These are phyloP conservation scores for Acanthosepion esculentum DNA, from an alignment of 2,888 invertebrate species.

Conservation along the genomic window DNA sequence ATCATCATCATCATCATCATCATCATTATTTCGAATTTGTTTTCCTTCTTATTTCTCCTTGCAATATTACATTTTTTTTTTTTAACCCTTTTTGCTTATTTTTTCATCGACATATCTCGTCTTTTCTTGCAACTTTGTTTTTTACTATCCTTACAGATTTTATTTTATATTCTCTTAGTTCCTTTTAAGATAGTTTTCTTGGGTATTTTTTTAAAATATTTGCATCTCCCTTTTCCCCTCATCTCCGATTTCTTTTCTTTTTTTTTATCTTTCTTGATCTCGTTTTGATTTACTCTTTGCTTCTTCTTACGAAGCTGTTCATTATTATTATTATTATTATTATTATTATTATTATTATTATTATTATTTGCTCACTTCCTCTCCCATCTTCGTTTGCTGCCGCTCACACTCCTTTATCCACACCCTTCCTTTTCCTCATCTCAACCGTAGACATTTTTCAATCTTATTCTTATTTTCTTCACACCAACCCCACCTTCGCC, in stretches of 20 bases:
- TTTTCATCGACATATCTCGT: neutral
- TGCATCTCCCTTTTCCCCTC: neutral
- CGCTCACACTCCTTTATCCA: too few species aligned
- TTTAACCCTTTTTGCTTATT: neutral
- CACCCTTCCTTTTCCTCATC: neutral
- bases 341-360: slow-evolving; percentile 33
- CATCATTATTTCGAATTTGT: neutral
- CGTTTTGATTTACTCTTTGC: neutral
- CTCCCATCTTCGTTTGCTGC: neutral
- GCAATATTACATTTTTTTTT: too few species aligned
- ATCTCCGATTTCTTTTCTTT: neutral
- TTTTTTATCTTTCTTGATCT: neutral
- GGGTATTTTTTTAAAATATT: neutral
- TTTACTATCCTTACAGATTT: neutral
- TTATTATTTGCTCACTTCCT: neutral
- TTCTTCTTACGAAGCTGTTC: neutral
- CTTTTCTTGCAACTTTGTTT: too few species aligned
- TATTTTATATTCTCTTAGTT: neutral
- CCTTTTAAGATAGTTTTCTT: neutral
- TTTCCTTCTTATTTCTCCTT: neutral
- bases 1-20: neutral
- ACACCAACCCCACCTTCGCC: neutral
- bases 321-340: slow-evolving; percentile 33
- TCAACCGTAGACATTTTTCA: neutral
- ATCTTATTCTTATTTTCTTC: too few species aligned